Percentiles rank a stretch among this genome's conserved stretches.
These are phyloP conservation scores for Rotaria macrura DNA, from an alignment of 2,888 invertebrate genomes.

Conservation along the genomic window DNA sequence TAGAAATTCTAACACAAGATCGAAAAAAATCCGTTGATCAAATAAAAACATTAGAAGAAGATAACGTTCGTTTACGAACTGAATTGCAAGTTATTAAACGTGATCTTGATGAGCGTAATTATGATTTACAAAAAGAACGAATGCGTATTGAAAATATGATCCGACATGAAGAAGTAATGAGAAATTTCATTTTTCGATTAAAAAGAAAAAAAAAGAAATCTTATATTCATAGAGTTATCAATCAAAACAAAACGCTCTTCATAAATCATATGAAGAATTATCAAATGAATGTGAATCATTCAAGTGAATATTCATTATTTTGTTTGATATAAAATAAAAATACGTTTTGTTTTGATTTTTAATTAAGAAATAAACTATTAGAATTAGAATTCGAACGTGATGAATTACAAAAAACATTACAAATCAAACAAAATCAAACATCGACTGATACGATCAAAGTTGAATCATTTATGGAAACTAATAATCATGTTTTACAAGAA, in stretches of 20 bases:
- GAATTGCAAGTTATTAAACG: slow-evolving; percentile 23
- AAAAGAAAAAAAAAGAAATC: too few relatives aligned
- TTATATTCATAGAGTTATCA: slow-evolving; percentile 11
- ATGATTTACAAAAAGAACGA: slow-evolving; percentile 20
- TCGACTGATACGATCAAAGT: background rate
- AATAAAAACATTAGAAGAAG: slow-evolving; percentile 24
- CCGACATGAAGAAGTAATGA: slow-evolving; percentile 22
- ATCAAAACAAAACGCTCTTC: slow-evolving; percentile 21
- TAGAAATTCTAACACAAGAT: background rate
- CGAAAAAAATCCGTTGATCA: background rate
- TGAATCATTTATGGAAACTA: background rate
- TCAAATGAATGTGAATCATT: slow-evolving; percentile 20
- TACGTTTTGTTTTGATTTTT: background rate
- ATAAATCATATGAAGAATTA: slow-evolving; percentile 21
- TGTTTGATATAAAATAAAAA: too few relatives aligned
- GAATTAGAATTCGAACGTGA: slow-evolving; percentile 34
- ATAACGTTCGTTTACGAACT: slow-evolving; percentile 16
- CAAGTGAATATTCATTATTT: background rate
- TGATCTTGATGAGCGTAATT: slow-evolving; percentile 17
- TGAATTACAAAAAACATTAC: slow-evolving; percentile 38
- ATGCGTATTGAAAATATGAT: slow-evolving; percentile 23
- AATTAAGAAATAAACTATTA: background rate
- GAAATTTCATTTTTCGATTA: too few relatives aligned
- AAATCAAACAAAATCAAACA: slow-evolving; percentile 38
- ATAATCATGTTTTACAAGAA: background rate